Evolutionary conservation across 1,140 invertebrate species (phyloP).

Genomic region (Ptiloglossa arizonensis): DNA sequence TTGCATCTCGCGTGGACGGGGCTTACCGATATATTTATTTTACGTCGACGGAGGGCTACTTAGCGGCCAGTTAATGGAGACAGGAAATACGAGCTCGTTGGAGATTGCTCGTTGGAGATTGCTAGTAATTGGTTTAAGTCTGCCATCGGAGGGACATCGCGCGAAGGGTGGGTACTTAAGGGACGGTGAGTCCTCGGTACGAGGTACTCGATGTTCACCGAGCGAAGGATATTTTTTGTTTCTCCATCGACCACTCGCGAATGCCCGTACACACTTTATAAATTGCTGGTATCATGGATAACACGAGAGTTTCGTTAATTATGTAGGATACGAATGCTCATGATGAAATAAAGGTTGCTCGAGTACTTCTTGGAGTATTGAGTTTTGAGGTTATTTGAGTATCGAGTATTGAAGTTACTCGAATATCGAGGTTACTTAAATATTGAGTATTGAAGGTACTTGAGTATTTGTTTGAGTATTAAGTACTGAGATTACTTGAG

Average conservation of each 20-base stretch:
- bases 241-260: neutral
- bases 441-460: no score
- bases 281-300: no score
- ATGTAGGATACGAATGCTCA: no score
- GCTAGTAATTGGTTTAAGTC: constrained; percentile 51
- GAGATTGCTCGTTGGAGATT: constrained; percentile 40
- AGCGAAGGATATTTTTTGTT: neutral
- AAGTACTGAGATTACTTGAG: no score
- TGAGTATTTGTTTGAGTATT: no score
- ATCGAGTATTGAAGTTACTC: no score
- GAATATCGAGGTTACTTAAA: no score
- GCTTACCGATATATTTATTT: constrained; percentile 55
- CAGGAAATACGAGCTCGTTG: constrained; percentile 19
- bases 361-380: no score
- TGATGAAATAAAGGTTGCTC: no score
- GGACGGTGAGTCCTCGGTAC: neutral
- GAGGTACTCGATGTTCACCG: neutral
- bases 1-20: constrained; percentile 9
- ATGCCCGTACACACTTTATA: no score
- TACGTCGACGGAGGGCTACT: constrained; percentile 20
- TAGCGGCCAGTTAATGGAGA: constrained; percentile 48
- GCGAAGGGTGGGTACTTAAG: constrained; percentile 34
- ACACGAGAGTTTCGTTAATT: no score
- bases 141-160: constrained; percentile 7
- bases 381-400: no score